Percentiles rank a stretch among this genome's conserved stretches.
Conservation (phyloP, 2,113 vertebrate genomes). For the Sigmodon hispidus region DNA sequence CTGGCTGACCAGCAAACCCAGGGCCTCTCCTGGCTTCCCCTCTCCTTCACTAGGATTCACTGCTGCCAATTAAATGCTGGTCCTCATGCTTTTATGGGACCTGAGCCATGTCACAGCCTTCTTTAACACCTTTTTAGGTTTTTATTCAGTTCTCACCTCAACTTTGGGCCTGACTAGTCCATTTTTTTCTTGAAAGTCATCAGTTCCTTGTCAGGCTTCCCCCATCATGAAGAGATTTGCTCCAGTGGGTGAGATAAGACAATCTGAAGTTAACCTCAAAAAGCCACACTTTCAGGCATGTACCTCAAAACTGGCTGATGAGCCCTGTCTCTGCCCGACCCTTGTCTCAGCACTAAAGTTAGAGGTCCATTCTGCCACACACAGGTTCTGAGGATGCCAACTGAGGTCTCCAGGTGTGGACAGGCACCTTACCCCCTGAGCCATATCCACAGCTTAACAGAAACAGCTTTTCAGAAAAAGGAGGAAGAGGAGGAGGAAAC, state of each 20-base stretch:
- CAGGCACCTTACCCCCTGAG: not conserved
- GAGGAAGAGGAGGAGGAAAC: not conserved
- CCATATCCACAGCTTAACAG: too few relatives aligned
- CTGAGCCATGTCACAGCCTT: not conserved
- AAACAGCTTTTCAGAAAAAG: not conserved
- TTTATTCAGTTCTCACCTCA: not conserved
- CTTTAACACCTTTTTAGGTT: not conserved
- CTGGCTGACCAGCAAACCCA: not conserved
- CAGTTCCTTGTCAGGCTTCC: not conserved
- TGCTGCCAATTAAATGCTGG: too few relatives aligned
- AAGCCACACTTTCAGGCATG: not conserved
- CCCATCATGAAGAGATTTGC: not conserved
- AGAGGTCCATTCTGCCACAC: too few relatives aligned
- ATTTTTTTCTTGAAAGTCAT: not conserved
- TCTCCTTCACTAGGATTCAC: not conserved
- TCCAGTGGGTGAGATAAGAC: not conserved
- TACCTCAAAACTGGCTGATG: not conserved
- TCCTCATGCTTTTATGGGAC: not conserved
- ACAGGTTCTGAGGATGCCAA: not conserved
- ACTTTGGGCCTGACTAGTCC: not conserved
- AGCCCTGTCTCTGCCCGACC: not conserved
- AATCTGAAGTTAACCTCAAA: not conserved
- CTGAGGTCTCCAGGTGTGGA: not conserved
- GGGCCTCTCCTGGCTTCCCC: not conserved
- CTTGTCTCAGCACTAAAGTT: not conserved